These are phyloP conservation scores for Drosophila ercepeae DNA, from an alignment of 1,140 invertebrate genomes.

Conservation along the genomic window DNA sequence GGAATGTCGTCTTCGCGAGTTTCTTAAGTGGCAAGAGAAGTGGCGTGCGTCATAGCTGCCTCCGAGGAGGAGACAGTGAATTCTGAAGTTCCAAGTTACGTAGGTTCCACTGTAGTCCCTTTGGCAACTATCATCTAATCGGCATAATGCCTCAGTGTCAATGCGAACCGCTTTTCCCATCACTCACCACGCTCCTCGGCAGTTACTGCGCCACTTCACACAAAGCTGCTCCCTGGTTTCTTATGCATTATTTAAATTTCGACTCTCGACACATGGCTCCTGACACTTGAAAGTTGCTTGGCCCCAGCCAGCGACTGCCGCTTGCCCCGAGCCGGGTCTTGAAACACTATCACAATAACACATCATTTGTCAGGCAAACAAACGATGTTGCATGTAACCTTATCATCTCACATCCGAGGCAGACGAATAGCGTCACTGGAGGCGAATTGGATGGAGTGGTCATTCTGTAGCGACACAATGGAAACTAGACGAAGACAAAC, in stretches of 20 bases:
- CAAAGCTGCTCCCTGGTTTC: not conserved
- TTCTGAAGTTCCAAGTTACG: not conserved
- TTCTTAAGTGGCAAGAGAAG: conserved; percentile 26
- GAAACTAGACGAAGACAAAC: conserved; percentile 44
- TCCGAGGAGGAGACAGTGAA: not conserved
- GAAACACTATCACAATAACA: conserved; percentile 76
- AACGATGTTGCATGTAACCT: conserved; percentile 82
- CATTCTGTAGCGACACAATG: conserved; percentile 42
- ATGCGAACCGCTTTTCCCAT: not conserved
- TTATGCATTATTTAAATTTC: conserved; percentile 72
- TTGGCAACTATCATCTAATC: not conserved
- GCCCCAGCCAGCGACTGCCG: conserved; percentile 25
- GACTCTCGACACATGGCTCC: conserved; percentile 67
- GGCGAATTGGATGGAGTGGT: conserved; percentile 37
- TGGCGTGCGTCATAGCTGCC: conserved; percentile 13
- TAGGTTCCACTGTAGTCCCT: not conserved
- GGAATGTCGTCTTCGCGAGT: conserved; percentile 28
- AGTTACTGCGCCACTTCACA: not conserved
- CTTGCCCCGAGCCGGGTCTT: too few species aligned
- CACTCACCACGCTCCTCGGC: conserved; percentile 2
- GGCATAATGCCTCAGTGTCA: conserved; percentile 14
- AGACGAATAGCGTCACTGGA: conserved; percentile 38
- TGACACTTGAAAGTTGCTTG: conserved; percentile 66
- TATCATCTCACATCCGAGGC: conserved; percentile 79
- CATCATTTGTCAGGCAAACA: conserved; percentile 81